These are phyloP conservation scores for Simalia tracyae DNA, from an alignment of 2,797 vertebrate genomes.

Conservation along the genomic window DNA sequence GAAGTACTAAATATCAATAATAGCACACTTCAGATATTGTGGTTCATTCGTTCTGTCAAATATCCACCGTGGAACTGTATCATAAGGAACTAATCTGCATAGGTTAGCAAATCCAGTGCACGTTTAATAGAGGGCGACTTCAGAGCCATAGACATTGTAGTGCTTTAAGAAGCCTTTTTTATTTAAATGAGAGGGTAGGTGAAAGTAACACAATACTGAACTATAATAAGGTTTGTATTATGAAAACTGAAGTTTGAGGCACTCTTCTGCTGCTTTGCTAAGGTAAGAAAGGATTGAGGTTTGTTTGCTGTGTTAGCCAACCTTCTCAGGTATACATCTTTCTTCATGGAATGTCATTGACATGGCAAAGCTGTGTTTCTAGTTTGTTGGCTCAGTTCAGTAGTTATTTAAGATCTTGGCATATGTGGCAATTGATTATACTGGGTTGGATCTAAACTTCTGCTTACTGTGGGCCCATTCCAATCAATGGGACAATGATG, in stretches of 20 bases:
- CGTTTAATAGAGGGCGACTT: conserved; percentile 41
- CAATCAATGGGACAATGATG: neutral
- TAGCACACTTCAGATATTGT: conserved; percentile 53
- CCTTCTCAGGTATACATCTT: neutral
- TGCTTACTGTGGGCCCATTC: neutral
- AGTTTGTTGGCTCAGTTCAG: conserved; percentile 37
- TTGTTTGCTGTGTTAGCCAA: conserved; percentile 10
- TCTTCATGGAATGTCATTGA: conserved; percentile 1
- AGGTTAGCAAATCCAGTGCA: conserved; percentile 46
- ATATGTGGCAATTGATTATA: conserved; percentile 11
- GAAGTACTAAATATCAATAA: conserved; percentile 63
- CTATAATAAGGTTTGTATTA: conserved; percentile 60
- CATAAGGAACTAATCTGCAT: conserved; percentile 59
- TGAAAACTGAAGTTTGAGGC: conserved; percentile 58
- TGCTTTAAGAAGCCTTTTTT: conserved; percentile 55
- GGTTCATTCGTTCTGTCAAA: conserved; percentile 66
- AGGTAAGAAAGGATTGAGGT: conserved; percentile 44
- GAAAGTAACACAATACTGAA: conserved; percentile 61
- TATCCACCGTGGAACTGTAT: conserved; percentile 46
- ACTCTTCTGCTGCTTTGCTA: conserved; percentile 59
- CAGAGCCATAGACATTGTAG: conserved; percentile 55
- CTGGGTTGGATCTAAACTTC: neutral
- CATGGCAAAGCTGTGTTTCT: conserved; percentile 20
- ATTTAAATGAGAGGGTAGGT: conserved; percentile 39
- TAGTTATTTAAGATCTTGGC: conserved; percentile 41